phyloP scores from a whole-genome alignment of 2,888 invertebrate species.

The Noctua fimbriata region DNA sequence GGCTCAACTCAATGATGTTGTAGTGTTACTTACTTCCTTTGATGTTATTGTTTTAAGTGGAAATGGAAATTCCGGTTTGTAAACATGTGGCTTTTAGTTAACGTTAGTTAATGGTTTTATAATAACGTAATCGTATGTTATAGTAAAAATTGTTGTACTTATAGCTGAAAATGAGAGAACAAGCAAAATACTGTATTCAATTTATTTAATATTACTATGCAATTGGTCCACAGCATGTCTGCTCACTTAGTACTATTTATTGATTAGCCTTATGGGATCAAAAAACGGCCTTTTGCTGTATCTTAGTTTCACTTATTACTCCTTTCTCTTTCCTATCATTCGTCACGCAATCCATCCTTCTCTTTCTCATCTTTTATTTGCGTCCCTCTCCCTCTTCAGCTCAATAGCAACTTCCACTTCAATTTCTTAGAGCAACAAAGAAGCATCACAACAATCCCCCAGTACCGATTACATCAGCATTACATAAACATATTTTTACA shows the following conservation, averaged over 20 bases:
- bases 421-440: slow-evolving; percentile 25
- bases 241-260: not conserved
- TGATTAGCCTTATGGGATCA: not conserved
- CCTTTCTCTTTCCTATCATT: too few relatives aligned
- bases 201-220: not conserved
- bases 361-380: too few relatives aligned
- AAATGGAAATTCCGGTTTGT: slow-evolving; percentile 37
- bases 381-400: too few relatives aligned
- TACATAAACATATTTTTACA: slow-evolving; percentile 66
- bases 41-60: slow-evolving; percentile 35
- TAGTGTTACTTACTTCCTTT: slow-evolving; percentile 45
- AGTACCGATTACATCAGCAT: slow-evolving; percentile 37
- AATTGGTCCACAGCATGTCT: not conserved
- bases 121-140: slow-evolving; percentile 19
- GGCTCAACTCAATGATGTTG: slow-evolving; percentile 22
- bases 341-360: too few relatives aligned
- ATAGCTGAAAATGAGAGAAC: not conserved
- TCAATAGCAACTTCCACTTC: slow-evolving; percentile 9
- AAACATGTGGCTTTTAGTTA: slow-evolving; percentile 27
- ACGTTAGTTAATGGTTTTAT: slow-evolving; percentile 24
- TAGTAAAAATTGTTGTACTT: not conserved
- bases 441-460: slow-evolving; percentile 24
- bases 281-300: not conserved
- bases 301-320: not conserved
- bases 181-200: not conserved